Conservation (phyloP, 2,797 vertebrate genomes). For the Trachurus trachurus region DNA sequence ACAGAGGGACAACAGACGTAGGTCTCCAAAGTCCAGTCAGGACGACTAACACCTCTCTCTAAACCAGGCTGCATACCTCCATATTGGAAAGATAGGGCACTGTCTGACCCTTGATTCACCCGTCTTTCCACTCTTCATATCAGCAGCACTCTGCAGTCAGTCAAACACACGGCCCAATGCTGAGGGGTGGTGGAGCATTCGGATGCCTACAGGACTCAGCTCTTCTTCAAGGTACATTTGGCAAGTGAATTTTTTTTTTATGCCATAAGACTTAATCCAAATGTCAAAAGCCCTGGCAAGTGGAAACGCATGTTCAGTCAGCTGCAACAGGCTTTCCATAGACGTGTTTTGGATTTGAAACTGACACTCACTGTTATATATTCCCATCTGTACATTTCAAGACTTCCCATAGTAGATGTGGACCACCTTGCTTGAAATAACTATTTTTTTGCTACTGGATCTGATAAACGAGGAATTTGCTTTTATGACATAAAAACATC, state of each 20-base stretch:
- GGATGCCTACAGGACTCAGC: slow-evolving; percentile 11
- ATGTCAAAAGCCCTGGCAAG: slow-evolving; percentile 1
- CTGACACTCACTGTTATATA: neutral
- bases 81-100: slow-evolving; percentile 63
- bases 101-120: slow-evolving; percentile 67
- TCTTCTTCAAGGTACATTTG: slow-evolving; percentile 36
- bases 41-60: slow-evolving; percentile 69
- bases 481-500: neutral
- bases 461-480: neutral
- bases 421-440: neutral
- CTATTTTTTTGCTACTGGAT: neutral
- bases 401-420: neutral
- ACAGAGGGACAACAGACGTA: slow-evolving; percentile 47
- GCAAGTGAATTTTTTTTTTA: slow-evolving; percentile 11
- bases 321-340: neutral
- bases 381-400: neutral
- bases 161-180: slow-evolving; percentile 62
- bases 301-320: neutral
- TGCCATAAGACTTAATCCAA: neutral
- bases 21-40: slow-evolving; percentile 27
- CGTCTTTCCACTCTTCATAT: slow-evolving; percentile 76
- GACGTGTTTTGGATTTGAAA: neutral
- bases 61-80: slow-evolving; percentile 50
- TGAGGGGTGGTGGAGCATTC: slow-evolving; percentile 34
- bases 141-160: slow-evolving; percentile 72